phyloP scores from a whole-genome alignment of 2,113 vertebrate genomes.

The Silurus meridionalis region DNA sequence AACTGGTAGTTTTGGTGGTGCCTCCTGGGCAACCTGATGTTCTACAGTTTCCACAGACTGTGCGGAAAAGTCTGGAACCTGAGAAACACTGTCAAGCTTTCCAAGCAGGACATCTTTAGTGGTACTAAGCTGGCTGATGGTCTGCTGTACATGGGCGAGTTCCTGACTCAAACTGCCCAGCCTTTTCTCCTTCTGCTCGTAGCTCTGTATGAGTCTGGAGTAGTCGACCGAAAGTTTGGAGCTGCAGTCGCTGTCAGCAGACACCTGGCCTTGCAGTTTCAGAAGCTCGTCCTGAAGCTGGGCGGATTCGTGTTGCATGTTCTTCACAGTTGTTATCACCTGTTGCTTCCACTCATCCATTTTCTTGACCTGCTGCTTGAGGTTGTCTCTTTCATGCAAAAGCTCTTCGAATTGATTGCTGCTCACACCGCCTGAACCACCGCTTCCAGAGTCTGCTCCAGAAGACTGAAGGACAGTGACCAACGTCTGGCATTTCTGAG shows the following conservation, averaged over 20 bases:
- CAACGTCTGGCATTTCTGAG: constrained; percentile 94
- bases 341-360: constrained; percentile 99
- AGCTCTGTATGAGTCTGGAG: constrained; percentile 87
- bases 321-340: constrained; percentile 94
- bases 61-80: constrained; percentile 53
- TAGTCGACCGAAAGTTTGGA: constrained; percentile 89
- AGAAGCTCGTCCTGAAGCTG: constrained; percentile 92
- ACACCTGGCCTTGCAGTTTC: constrained; percentile 85
- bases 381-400: constrained; percentile 86
- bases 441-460: constrained; percentile 53
- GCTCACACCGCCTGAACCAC: constrained; percentile 79
- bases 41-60: constrained; percentile 17
- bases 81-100: constrained; percentile 81
- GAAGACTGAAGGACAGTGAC: constrained; percentile 86
- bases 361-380: constrained; percentile 97
- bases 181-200: constrained; percentile 88
- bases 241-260: constrained; percentile 84
- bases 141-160: constrained; percentile 88
- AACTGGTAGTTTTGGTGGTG: constrained; percentile 36
- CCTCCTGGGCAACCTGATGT: constrained; percentile 32
- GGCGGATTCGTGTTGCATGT: constrained; percentile 97
- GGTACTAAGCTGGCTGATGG: constrained; percentile 85
- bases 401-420: constrained; percentile 97
- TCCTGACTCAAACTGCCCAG: constrained; percentile 85
- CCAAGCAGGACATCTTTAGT: constrained; percentile 88